Evolutionary conservation across 2,888 invertebrate genomes (phyloP).

Genomic region (Limenitis camilla): DNA sequence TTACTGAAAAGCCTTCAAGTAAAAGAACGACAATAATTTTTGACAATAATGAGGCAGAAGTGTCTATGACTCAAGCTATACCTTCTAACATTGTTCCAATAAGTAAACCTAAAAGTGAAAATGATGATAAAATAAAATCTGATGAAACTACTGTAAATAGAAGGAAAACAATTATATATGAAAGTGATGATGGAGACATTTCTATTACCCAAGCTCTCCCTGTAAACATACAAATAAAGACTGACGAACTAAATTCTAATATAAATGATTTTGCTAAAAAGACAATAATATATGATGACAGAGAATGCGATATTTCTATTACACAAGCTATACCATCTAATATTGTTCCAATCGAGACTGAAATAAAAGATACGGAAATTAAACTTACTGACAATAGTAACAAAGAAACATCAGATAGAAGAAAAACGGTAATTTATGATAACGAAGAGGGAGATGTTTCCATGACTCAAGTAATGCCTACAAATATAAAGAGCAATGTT

Average conservation of each 20-base stretch:
- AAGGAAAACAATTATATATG: conserved; percentile 27
- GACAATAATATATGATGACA: conserved; percentile 29
- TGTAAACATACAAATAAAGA: conserved; percentile 16
- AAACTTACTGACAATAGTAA: neutral
- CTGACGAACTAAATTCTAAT: conserved; percentile 24
- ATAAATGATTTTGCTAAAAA: conserved; percentile 25
- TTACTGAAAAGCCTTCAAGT: neutral
- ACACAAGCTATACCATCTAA: conserved; percentile 33
- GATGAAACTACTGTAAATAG: conserved; percentile 11
- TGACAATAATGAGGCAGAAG: conserved; percentile 22
- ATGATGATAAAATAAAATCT: neutral
- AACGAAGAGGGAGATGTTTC: conserved; percentile 32
- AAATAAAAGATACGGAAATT: neutral
- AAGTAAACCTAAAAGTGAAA: neutral
- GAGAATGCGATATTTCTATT: conserved; percentile 30
- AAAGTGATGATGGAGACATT: conserved; percentile 22
- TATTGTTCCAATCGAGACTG: neutral
- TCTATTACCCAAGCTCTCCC: conserved; percentile 33
- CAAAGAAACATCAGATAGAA: conserved; percentile 16
- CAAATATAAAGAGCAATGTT: conserved; percentile 18
- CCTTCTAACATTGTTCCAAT: conserved; percentile 23
- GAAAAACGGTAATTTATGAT: conserved; percentile 29
- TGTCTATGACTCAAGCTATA: conserved; percentile 25
- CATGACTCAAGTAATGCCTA: conserved; percentile 31
- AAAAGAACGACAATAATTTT: conserved; percentile 13